These are phyloP conservation scores for Neria commutata DNA, from an alignment of 2,888 invertebrate genomes.

Conservation along the genomic window DNA sequence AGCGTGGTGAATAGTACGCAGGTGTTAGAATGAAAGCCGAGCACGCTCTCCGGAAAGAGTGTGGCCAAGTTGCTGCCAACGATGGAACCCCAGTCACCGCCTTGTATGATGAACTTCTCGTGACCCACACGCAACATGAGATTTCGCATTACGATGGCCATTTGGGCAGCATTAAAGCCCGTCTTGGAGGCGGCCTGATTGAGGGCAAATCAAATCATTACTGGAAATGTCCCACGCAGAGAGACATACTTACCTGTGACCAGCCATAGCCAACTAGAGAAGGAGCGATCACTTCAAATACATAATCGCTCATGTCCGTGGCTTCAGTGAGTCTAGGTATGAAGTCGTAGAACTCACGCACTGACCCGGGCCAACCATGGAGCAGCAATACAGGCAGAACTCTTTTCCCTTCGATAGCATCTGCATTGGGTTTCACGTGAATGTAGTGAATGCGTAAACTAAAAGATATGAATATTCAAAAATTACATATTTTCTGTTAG, in stretches of 20 bases:
- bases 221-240: too few species aligned
- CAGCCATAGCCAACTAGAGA: conserved; percentile 75
- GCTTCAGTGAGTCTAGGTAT: conserved; percentile 70
- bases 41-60: conserved; percentile 68
- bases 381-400: conserved; percentile 73
- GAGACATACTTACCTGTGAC: conserved; percentile 66
- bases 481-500: too few species aligned
- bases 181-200: conserved; percentile 47
- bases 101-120: conserved; percentile 71
- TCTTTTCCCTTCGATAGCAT: conserved; percentile 48
- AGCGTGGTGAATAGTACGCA: conserved; percentile 56
- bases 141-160: conserved; percentile 68
- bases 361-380: conserved; percentile 89
- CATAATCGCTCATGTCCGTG: conserved; percentile 64
- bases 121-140: conserved; percentile 73
- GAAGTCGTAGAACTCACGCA: conserved; percentile 79
- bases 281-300: conserved; percentile 72
- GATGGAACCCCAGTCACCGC: conserved; percentile 83
- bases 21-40: conserved; percentile 71
- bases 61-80: conserved; percentile 69
- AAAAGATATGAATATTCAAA: too few species aligned
- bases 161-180: conserved; percentile 62
- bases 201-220: background rate
- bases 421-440: conserved; percentile 65
- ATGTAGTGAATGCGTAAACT: conserved; percentile 74